Evolutionary conservation across 2,797 vertebrate species (phyloP).

Genomic region (Dicrostonyx torquatus): DNA sequence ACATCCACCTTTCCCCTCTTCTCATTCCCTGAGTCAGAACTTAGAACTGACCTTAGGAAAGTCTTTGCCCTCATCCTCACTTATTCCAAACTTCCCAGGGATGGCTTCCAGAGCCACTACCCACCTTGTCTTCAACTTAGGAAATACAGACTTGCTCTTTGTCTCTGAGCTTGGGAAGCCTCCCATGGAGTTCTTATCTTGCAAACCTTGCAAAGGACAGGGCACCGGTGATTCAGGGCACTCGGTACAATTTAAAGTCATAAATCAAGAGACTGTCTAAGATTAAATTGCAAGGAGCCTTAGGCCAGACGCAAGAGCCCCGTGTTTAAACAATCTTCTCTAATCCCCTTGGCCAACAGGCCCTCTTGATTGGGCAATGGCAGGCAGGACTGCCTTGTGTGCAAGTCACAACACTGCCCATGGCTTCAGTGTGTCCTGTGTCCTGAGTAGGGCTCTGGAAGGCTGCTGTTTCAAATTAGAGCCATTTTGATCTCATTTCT

Average conservation of each 20-base stretch:
- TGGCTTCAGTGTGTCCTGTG: conserved; percentile 2
- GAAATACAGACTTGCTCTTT: conserved; percentile 8
- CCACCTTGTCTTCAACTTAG: background rate
- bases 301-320: conserved; percentile 68
- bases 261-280: conserved; percentile 71
- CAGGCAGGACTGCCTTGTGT: background rate
- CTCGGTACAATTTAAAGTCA: conserved; percentile 54
- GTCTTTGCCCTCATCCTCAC: background rate
- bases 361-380: conserved; percentile 9
- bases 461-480: background rate
- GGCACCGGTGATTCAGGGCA: conserved; percentile 30
- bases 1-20: background rate
- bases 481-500: background rate
- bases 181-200: conserved; percentile 50
- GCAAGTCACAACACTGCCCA: conserved; percentile 60
- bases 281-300: conserved; percentile 62
- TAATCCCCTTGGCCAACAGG: conserved; percentile 68
- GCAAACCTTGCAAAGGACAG: conserved; percentile 24
- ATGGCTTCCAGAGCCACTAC: background rate
- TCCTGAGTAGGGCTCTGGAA: background rate
- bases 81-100: background rate
- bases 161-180: background rate
- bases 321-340: conserved; percentile 64
- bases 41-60: background rate
- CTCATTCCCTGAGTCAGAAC: background rate